These are phyloP conservation scores for Lepidochitona cinerea DNA, from an alignment of 2,888 invertebrate genomes.

Conservation along the genomic window DNA sequence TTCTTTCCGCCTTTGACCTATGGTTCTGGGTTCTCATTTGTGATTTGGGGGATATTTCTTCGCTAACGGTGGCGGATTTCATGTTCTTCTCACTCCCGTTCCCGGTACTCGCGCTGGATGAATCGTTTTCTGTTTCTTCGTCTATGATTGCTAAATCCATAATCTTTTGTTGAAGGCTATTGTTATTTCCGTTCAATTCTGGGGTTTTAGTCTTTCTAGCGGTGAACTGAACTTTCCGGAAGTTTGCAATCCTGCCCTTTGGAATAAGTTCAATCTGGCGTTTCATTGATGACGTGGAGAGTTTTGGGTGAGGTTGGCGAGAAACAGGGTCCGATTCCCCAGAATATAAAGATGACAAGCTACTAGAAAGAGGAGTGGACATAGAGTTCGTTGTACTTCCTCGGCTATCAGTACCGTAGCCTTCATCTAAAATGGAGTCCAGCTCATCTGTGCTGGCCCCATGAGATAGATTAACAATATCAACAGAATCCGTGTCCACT, in stretches of 20 bases:
- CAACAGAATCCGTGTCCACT: neutral
- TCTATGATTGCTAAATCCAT: neutral
- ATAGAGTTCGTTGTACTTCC: neutral
- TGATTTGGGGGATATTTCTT: neutral
- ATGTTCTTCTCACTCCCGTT: neutral
- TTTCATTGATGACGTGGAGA: neutral
- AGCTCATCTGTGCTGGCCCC: neutral
- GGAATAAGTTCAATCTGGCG: conserved; percentile 1
- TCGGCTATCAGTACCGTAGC: neutral
- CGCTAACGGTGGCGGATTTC: neutral
- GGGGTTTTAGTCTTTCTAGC: neutral
- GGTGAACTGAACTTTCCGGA: neutral
- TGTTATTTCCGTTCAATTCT: neutral
- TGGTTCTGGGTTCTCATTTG: neutral
- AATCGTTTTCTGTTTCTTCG: neutral
- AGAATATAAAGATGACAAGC: neutral
- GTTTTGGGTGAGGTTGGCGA: neutral
- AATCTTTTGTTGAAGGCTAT: neutral
- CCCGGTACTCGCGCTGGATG: neutral
- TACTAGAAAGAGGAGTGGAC: neutral
- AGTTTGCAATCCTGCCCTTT: neutral
- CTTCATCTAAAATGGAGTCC: neutral
- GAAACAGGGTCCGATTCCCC: neutral
- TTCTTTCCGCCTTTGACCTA: neutral
- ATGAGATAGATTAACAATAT: neutral